Conservation (phyloP, 1,140 invertebrate genomes). For the Sycobia sp. region DNA sequence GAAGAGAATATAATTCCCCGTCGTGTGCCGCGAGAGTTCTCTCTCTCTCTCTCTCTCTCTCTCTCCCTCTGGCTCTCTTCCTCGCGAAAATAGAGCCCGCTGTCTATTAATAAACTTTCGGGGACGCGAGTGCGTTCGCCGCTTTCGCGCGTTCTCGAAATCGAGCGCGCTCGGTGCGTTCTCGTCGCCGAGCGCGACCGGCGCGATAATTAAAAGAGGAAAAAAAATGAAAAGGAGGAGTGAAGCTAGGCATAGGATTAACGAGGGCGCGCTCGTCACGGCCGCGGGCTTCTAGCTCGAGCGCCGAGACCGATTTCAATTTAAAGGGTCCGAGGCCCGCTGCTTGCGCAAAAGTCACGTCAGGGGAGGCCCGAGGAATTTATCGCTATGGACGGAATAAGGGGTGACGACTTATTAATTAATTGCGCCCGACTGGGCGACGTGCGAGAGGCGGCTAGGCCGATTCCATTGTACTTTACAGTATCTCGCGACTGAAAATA, state of each 20-base stretch:
- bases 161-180: background rate
- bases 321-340: constrained; percentile 27
- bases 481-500: constrained; percentile 20
- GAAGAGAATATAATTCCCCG: constrained; percentile 37
- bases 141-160: background rate
- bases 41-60: too few species aligned
- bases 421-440: background rate
- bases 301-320: constrained; percentile 34
- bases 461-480: constrained; percentile 3
- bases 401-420: constrained; percentile 30
- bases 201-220: constrained; percentile 1
- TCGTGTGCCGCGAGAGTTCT: too few species aligned
- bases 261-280: constrained; percentile 33
- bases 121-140: background rate
- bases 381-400: constrained; percentile 3
- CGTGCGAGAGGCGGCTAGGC: too few species aligned
- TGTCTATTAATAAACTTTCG: constrained; percentile 24
- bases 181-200: too few species aligned
- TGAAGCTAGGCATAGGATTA: constrained; percentile 31
- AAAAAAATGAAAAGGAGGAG: too few species aligned
- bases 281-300: constrained; percentile 23
- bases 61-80: background rate
- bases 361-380: background rate
- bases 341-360: background rate
- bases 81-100: constrained; percentile 9